Evolutionary conservation across 2,888 invertebrate genomes (phyloP).

Genomic region (Pardosa pseudoannulata): DNA sequence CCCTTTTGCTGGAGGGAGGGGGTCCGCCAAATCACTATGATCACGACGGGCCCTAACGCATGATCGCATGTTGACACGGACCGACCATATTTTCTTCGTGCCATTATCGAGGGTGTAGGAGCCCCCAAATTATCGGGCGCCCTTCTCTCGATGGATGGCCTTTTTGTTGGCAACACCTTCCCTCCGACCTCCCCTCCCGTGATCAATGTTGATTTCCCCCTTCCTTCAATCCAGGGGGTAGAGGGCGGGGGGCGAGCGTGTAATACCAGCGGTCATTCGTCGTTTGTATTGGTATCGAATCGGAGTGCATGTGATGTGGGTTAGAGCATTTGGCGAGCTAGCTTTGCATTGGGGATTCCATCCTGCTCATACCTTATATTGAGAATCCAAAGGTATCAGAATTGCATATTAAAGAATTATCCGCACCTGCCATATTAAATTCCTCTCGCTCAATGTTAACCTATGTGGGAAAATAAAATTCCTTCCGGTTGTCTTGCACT

Average conservation of each 20-base stretch:
- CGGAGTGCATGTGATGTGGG: background rate
- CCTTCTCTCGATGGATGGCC: slow-evolving; percentile 60
- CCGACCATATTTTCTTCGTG: slow-evolving; percentile 66
- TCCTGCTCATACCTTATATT: too few species aligned
- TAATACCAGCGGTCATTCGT: slow-evolving; percentile 65
- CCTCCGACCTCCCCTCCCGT: slow-evolving; percentile 27
- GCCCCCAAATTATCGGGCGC: slow-evolving; percentile 57
- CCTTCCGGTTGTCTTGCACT: too few species aligned
- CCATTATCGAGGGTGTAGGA: slow-evolving; percentile 55
- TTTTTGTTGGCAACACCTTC: slow-evolving; percentile 48
- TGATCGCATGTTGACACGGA: slow-evolving; percentile 56
- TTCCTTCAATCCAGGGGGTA: background rate
- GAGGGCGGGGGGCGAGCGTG: background rate
- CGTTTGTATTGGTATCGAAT: slow-evolving; percentile 52
- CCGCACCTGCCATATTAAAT: too few species aligned
- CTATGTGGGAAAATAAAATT: too few species aligned
- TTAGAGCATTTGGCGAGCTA: background rate
- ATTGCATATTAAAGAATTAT: too few species aligned
- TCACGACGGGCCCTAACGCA: slow-evolving; percentile 54
- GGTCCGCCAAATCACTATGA: slow-evolving; percentile 49
- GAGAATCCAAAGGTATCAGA: too few species aligned
- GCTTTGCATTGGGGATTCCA: background rate
- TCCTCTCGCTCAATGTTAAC: too few species aligned
- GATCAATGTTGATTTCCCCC: slow-evolving; percentile 30
- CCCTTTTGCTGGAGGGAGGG: background rate